Percentiles rank a stretch among this genome's conserved stretches.
Conservation (phyloP, 64 coral and sea anemone genomes). For the Stichodactyla helianthus region DNA sequence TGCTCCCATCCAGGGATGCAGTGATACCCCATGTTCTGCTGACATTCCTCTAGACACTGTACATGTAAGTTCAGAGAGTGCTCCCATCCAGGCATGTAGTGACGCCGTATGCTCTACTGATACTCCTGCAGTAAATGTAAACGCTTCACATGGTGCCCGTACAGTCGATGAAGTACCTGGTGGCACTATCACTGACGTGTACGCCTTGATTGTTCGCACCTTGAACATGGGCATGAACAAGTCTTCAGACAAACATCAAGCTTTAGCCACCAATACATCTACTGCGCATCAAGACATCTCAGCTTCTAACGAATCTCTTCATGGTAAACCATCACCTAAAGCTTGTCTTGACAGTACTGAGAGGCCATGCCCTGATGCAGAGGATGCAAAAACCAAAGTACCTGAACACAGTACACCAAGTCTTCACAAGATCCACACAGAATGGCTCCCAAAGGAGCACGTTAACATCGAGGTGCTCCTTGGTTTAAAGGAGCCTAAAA, state of each 20-base stretch:
- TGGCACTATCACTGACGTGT: background rate
- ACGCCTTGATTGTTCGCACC: background rate
- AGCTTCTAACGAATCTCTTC: background rate
- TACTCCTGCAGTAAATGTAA: no score
- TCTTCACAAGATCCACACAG: background rate
- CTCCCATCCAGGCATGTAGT: no score
- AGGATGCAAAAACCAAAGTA: background rate
- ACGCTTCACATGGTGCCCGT: background rate
- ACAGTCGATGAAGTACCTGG: background rate
- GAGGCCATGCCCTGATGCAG: background rate
- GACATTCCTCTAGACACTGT: no score
- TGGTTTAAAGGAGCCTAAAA: background rate
- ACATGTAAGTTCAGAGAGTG: no score
- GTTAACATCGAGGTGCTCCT: conserved; percentile 5
- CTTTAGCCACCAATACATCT: background rate
- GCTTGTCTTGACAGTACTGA: background rate
- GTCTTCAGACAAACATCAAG: background rate
- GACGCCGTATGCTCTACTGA: no score
- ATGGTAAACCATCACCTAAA: background rate
- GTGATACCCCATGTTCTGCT: background rate
- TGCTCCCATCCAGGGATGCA: background rate
- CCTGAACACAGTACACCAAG: background rate
- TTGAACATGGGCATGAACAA: background rate
- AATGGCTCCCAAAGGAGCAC: background rate
- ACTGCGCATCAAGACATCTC: background rate